A percentile compares a stretch with the other conserved stretches of the same genome.
phyloP scores from a whole-genome alignment of 2,797 vertebrate species.

The Vultur gryphus region DNA sequence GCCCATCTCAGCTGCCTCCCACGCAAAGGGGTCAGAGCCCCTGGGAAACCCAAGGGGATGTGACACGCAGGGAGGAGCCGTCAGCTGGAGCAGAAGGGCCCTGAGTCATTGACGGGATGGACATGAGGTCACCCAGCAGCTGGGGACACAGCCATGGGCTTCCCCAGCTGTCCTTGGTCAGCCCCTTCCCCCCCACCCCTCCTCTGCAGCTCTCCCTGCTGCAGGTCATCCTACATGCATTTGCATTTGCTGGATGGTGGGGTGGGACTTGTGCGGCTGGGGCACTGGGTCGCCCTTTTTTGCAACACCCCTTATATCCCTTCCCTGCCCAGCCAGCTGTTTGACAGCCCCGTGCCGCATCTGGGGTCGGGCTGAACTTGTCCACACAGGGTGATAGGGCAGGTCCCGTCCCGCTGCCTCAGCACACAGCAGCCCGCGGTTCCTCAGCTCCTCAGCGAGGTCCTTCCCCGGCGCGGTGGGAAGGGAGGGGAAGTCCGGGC shows the following conservation, averaged over 20 bases:
- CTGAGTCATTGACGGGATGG: not conserved
- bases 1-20: not conserved
- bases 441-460: not conserved
- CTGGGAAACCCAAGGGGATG: not conserved
- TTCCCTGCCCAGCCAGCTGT: not conserved
- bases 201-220: not conserved
- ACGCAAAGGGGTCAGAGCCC: not conserved
- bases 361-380: not conserved
- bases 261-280: accelerated
- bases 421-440: accelerated
- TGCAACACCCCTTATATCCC: not conserved
- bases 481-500: not conserved
- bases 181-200: not conserved
- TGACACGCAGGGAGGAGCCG: not conserved
- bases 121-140: conserved; percentile 28
- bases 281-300: not conserved
- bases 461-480: accelerated
- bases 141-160: not conserved
- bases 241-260: not conserved
- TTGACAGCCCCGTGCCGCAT: not conserved
- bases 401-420: not conserved
- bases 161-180: not conserved
- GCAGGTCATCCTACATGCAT: not conserved
- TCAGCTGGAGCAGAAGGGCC: not conserved
- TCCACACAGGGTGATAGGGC: not conserved